These are phyloP conservation scores for Peromyscus leucopus DNA, from an alignment of 2,113 vertebrate genomes.

Conservation along the genomic window DNA sequence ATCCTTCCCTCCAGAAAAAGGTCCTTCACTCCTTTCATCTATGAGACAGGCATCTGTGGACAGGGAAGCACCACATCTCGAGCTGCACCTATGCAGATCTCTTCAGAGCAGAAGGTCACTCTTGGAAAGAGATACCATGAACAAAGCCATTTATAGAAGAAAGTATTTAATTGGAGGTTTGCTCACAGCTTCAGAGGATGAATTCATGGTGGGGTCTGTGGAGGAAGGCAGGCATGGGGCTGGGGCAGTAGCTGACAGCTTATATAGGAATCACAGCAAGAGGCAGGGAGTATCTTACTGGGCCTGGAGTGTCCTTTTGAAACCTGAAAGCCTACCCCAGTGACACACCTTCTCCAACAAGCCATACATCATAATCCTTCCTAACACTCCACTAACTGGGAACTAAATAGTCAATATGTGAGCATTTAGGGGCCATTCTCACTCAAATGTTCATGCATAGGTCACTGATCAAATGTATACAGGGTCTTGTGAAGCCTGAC, in stretches of 20 bases:
- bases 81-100: too few species aligned
- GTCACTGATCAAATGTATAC: background rate
- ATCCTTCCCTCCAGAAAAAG: background rate
- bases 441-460: background rate
- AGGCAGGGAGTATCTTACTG: background rate
- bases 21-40: background rate
- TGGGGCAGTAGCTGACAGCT: background rate
- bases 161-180: background rate
- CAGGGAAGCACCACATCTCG: background rate
- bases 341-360: background rate
- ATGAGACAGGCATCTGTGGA: background rate
- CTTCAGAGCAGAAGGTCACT: too few species aligned
- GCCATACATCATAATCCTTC: background rate
- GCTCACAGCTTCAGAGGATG: background rate
- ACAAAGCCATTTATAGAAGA: background rate
- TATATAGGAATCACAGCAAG: background rate
- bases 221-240: background rate
- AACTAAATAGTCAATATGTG: background rate
- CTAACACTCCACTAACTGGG: background rate
- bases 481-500: slow-evolving; percentile 28
- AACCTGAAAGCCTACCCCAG: background rate
- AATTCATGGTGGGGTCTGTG: background rate
- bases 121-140: background rate
- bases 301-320: background rate
- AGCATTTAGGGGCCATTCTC: background rate